Conservation (phyloP, 2,113 vertebrate genomes). For the Chionodraco myersi region DNA sequence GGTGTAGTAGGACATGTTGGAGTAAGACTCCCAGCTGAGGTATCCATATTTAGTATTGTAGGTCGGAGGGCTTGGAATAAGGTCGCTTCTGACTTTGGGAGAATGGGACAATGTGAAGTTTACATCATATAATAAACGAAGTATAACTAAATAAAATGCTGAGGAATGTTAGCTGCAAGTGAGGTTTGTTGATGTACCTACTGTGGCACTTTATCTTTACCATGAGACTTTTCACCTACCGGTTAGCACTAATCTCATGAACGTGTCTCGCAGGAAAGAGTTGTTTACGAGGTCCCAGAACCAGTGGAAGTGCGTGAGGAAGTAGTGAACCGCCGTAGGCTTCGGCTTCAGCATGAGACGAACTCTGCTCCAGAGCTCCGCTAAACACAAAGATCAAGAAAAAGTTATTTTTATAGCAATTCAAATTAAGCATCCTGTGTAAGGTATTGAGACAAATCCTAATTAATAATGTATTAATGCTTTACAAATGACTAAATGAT, state of each 20-base stretch:
- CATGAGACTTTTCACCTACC: slow-evolving; percentile 67
- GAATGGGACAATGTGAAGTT: not conserved
- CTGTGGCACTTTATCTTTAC: not conserved
- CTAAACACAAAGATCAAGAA: slow-evolving; percentile 69
- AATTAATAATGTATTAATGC: not conserved
- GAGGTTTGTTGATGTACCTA: not conserved
- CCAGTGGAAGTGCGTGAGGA: slow-evolving; percentile 91
- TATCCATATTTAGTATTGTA: slow-evolving; percentile 92
- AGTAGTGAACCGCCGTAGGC: slow-evolving; percentile 84
- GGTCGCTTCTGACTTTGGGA: slow-evolving; percentile 86
- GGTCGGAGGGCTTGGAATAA: slow-evolving; percentile 94
- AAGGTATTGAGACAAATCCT: no score
- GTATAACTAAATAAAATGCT: not conserved
- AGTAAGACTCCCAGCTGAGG: slow-evolving; percentile 93
- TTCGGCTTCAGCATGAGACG: slow-evolving; percentile 85
- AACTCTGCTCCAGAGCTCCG: slow-evolving; percentile 89
- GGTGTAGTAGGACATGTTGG: slow-evolving; percentile 93
- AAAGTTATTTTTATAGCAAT: not conserved
- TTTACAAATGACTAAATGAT: not conserved
- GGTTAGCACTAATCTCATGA: slow-evolving; percentile 92
- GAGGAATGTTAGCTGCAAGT: not conserved
- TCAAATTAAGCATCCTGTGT: no score
- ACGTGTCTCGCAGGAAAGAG: slow-evolving; percentile 84
- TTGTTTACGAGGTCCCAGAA: slow-evolving; percentile 91
- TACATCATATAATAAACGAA: not conserved